A percentile compares a stretch with the other conserved stretches of the same genome.
phyloP scores from a whole-genome alignment of 2,888 invertebrate genomes.

The Andrena bucephala region DNA sequence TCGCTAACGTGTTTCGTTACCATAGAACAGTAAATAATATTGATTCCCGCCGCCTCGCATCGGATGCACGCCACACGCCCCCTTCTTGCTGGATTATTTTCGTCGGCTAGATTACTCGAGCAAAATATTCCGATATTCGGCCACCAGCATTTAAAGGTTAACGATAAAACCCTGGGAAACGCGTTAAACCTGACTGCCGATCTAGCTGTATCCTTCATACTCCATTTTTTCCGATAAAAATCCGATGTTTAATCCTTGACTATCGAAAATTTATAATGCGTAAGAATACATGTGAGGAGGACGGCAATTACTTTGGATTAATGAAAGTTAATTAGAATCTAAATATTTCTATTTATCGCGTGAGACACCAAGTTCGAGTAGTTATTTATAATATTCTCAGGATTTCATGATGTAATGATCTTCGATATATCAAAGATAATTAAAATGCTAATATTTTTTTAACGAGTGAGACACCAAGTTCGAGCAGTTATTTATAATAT shows the following conservation, averaged over 20 bases:
- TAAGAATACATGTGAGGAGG: too few species aligned
- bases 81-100: neutral
- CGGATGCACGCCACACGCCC: neutral
- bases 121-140: slow-evolving; percentile 19
- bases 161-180: slow-evolving; percentile 1
- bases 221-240: neutral
- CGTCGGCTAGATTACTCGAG: neutral
- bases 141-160: neutral
- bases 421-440: neutral
- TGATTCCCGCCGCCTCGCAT: slow-evolving; percentile 24
- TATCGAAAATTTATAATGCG: too few species aligned
- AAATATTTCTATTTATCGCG: neutral
- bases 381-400: too few species aligned
- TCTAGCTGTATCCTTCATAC: neutral
- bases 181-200: neutral
- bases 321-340: neutral
- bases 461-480: too few species aligned
- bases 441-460: neutral
- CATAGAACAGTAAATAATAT: slow-evolving; percentile 53
- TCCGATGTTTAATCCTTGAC: neutral
- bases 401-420: too few species aligned
- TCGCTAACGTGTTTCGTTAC: slow-evolving; percentile 47
- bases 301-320: too few species aligned
- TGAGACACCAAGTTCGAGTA: too few species aligned
- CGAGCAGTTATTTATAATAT: too few species aligned